phyloP scores from a whole-genome alignment of 2,113 vertebrate species.

The Etia nguti region DNA sequence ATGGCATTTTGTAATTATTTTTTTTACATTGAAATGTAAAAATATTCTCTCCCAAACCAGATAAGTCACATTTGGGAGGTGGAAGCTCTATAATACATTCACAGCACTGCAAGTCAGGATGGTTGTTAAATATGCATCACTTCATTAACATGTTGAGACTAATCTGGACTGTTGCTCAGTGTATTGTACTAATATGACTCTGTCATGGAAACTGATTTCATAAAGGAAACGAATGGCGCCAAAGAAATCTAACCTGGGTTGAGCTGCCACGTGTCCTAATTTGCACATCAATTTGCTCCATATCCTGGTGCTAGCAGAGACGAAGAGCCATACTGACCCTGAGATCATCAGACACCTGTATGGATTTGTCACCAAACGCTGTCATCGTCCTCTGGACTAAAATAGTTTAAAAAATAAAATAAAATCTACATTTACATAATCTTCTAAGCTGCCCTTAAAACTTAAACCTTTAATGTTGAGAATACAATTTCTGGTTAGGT shows the following conservation, averaged over 20 bases:
- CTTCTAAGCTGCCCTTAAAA: background rate
- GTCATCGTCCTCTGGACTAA: background rate
- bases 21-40: background rate
- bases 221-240: background rate
- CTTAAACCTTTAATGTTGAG: background rate
- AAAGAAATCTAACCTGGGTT: background rate
- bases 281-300: background rate
- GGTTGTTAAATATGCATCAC: background rate
- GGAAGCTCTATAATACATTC: background rate
- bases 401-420: background rate
- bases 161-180: background rate
- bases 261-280: background rate
- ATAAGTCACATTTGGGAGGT: background rate
- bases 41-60: accelerated
- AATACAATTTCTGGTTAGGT: background rate
- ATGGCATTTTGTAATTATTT: background rate
- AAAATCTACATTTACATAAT: background rate
- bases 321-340: background rate
- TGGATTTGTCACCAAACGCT: background rate
- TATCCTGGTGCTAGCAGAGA: background rate
- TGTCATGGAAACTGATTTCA: background rate
- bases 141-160: background rate
- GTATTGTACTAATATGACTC: background rate
- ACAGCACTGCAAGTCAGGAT: background rate
- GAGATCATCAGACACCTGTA: background rate